A percentile compares a stretch with the other conserved stretches of the same genome.
Conservation (phyloP, 2,797 vertebrate genomes). For the Gobionotothen gibberifrons region DNA sequence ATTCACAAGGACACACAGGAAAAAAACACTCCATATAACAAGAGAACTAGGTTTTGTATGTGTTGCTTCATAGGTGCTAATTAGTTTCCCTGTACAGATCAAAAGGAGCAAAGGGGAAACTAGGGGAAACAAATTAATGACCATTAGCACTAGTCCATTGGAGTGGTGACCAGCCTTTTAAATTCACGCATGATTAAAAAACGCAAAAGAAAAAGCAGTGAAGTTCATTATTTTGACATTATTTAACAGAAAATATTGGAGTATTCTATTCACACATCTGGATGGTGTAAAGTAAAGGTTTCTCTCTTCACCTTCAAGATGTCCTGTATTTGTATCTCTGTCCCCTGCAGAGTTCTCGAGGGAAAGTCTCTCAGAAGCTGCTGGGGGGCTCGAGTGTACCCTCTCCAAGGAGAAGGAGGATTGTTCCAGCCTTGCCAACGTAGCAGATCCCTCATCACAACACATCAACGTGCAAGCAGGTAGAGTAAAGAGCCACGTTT, state of each 20-base stretch:
- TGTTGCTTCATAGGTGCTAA: constrained; percentile 29
- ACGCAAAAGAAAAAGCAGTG: constrained; percentile 27
- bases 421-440: constrained; percentile 53
- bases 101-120: constrained; percentile 48
- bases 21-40: neutral
- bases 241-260: neutral
- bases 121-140: constrained; percentile 50
- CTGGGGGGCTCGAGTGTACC: constrained; percentile 69
- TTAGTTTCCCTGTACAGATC: constrained; percentile 30
- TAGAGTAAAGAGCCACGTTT: constrained; percentile 20
- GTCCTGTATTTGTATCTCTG: constrained; percentile 29
- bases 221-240: neutral
- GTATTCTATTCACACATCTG: neutral
- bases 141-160: constrained; percentile 36
- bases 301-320: constrained; percentile 10
- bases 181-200: constrained; percentile 46
- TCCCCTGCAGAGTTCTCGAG: constrained; percentile 80
- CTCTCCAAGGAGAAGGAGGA: constrained; percentile 68
- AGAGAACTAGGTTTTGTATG: neutral
- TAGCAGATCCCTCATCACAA: constrained; percentile 62
- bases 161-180: constrained; percentile 29
- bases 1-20: neutral
- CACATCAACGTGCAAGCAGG: constrained; percentile 71
- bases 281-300: neutral
- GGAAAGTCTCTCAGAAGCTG: constrained; percentile 80